Percentiles rank a stretch among this genome's conserved stretches.
Conservation (phyloP, 2,797 vertebrate genomes). For the Tamandua tetradactyla region DNA sequence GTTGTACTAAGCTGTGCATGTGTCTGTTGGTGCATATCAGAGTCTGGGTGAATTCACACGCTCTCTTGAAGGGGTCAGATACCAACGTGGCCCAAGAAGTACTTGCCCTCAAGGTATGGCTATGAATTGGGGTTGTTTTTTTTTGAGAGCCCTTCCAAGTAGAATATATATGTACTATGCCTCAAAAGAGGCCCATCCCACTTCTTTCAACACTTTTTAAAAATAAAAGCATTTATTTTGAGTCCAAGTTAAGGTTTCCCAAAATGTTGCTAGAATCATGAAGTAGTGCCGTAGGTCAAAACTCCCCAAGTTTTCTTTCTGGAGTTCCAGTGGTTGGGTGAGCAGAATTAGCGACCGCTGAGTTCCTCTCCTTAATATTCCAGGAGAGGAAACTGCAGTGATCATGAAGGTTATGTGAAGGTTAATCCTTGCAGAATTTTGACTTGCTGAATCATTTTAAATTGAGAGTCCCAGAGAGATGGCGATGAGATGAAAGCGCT, state of each 20-base stretch:
- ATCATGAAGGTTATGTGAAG: not conserved
- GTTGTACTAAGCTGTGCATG: rapidly evolving
- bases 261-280: not conserved
- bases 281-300: not conserved
- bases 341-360: not conserved
- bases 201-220: not conserved
- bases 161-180: rapidly evolving
- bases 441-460: not conserved
- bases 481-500: not conserved
- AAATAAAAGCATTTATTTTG: not conserved
- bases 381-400: not conserved
- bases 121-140: not conserved
- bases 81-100: not conserved
- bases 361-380: not conserved
- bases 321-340: not conserved
- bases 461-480: not conserved
- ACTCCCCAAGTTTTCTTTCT: not conserved
- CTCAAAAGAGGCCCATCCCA: not conserved
- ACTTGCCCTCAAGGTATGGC: not conserved
- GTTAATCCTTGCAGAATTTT: not conserved
- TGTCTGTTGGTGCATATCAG: not conserved
- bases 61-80: not conserved
- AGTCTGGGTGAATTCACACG: rapidly evolving
- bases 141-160: not conserved
- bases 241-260: not conserved